phyloP scores from a whole-genome alignment of 2,888 invertebrate genomes.

The Mechanitis messenoides region DNA sequence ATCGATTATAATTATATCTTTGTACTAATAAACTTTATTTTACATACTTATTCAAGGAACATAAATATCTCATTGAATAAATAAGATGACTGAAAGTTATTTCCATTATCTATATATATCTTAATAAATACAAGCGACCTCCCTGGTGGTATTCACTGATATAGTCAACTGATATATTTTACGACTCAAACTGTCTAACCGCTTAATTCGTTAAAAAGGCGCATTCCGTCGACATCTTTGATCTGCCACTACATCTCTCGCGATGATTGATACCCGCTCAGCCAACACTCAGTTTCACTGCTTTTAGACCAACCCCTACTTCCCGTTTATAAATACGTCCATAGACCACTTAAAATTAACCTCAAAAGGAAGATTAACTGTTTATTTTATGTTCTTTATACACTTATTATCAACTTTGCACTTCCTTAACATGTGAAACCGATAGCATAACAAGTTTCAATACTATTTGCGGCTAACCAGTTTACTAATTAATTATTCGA shows the following conservation, averaged over 20 bases:
- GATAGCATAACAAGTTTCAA: background rate
- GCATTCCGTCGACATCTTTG: conserved; percentile 20
- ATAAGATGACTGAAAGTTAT: too few relatives aligned
- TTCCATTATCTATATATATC: too few relatives aligned
- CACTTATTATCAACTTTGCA: background rate
- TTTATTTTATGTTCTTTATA: conserved; percentile 8
- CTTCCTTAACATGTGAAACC: background rate
- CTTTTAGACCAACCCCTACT: conserved; percentile 12
- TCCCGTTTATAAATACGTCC: conserved; percentile 27
- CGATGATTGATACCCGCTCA: conserved; percentile 26
- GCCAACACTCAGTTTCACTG: conserved; percentile 15
- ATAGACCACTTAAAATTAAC: conserved; percentile 24
- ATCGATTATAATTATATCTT: too few relatives aligned
- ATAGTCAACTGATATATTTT: conserved; percentile 11
- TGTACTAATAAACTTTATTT: too few relatives aligned
- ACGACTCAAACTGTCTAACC: conserved; percentile 12
- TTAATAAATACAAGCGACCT: conserved; percentile 7
- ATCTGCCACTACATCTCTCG: conserved; percentile 29
- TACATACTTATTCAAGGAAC: too few relatives aligned
- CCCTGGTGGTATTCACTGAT: conserved; percentile 10
- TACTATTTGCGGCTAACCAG: background rate
- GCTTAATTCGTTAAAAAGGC: conserved; percentile 20
- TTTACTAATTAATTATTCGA: background rate
- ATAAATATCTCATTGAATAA: too few relatives aligned
- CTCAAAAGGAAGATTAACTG: conserved; percentile 24